phyloP scores from a whole-genome alignment of 2,888 invertebrate species.

The Drosophila subquinaria region DNA sequence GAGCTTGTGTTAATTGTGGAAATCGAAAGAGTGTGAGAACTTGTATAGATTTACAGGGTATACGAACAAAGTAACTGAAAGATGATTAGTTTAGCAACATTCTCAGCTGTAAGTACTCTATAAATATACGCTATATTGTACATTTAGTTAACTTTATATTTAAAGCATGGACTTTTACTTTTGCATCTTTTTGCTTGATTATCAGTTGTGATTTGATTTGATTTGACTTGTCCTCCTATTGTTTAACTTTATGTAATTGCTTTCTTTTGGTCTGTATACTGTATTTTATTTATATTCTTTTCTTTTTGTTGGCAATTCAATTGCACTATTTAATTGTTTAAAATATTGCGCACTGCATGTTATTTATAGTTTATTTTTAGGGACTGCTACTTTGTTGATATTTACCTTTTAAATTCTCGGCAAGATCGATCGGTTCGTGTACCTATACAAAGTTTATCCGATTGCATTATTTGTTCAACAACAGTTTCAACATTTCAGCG shows the following conservation, averaged over 20 bases:
- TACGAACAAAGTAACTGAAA: constrained; percentile 1
- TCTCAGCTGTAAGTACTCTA: constrained; percentile 22
- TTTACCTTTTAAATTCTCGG: constrained; percentile 7
- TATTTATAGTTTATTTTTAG: constrained; percentile 38
- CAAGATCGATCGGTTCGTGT: constrained; percentile 7
- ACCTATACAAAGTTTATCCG: constrained; percentile 29
- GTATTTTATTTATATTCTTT: constrained; percentile 5
- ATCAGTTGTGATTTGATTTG: constrained; percentile 18
- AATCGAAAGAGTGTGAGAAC: constrained; percentile 16
- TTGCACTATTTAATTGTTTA: constrained; percentile 46
- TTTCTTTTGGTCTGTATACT: constrained; percentile 30
- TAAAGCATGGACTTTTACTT: constrained; percentile 72
- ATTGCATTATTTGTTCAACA: constrained; percentile 39
- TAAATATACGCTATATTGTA: constrained; percentile 59
- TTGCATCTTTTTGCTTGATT: constrained; percentile 6
- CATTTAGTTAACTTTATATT: constrained; percentile 76
- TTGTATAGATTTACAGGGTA: constrained; percentile 19
- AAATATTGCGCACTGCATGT: constrained; percentile 42
- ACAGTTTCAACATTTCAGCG: constrained; percentile 27
- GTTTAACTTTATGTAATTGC: constrained; percentile 66
- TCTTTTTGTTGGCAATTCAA: constrained; percentile 49
- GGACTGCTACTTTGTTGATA: constrained; percentile 47
- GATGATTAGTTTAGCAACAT: constrained; percentile 17
- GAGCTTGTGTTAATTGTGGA: constrained; percentile 32
- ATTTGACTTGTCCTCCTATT: constrained; percentile 39